These are phyloP conservation scores for Drosophila arawakana DNA, from an alignment of 1,140 invertebrate genomes.

Conservation along the genomic window DNA sequence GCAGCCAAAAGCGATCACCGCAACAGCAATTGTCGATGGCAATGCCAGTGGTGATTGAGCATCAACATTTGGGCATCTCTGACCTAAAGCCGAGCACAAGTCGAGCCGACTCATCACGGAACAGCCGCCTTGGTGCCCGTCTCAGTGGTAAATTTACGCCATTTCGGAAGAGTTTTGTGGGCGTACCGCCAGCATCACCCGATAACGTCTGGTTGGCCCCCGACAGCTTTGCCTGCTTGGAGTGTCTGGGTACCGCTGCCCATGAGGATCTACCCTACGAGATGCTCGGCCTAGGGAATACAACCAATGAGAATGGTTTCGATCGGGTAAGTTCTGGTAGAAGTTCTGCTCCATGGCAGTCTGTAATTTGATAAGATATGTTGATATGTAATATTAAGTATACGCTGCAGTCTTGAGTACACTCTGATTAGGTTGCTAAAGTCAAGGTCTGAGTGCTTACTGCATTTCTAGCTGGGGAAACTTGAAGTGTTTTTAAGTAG, in stretches of 20 bases:
- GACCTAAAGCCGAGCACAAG: conserved; percentile 81
- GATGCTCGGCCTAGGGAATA: conserved; percentile 70
- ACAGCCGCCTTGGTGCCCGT: conserved; percentile 67
- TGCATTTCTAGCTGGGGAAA: no score
- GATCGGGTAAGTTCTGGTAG: conserved; percentile 62
- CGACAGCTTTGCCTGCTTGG: conserved; percentile 91
- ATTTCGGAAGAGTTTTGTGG: conserved; percentile 74
- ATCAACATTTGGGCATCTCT: conserved; percentile 81
- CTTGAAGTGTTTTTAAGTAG: no score
- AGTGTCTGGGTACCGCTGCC: conserved; percentile 88
- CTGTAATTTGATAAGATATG: no score
- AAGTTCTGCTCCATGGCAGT: no score
- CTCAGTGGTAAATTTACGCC: conserved; percentile 74
- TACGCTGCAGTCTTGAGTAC: no score
- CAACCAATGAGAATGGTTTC: conserved; percentile 65
- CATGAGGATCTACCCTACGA: conserved; percentile 85
- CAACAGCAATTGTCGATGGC: conserved; percentile 80
- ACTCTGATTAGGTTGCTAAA: no score
- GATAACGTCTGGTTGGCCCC: conserved; percentile 86
- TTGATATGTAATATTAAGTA: no score
- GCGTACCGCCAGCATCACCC: conserved; percentile 73
- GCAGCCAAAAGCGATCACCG: conserved; percentile 84
- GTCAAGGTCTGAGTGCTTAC: no score
- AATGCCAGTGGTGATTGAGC: conserved; percentile 87
- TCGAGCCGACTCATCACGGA: conserved; percentile 65